Evolutionary conservation across 2,797 vertebrate species (phyloP).

Genomic region (Sorex maritimensis): DNA sequence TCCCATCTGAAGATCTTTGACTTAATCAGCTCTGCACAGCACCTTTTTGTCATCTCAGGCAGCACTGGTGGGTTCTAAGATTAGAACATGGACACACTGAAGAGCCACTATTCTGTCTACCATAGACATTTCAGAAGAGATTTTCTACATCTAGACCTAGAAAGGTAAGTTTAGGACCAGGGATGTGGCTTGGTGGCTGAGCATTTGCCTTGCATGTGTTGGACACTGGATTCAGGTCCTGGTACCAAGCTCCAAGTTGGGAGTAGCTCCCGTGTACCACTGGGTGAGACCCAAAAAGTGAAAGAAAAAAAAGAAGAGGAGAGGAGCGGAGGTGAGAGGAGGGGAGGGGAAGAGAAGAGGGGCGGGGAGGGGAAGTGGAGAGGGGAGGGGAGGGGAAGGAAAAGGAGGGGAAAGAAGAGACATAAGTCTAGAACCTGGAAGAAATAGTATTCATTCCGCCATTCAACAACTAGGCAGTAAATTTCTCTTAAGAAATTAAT

Average conservation of each 20-base stretch:
- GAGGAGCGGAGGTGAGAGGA: too few species aligned
- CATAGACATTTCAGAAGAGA: not conserved
- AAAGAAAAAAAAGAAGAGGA: too few species aligned
- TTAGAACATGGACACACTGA: not conserved
- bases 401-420: too few species aligned
- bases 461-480: not conserved
- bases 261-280: too few species aligned
- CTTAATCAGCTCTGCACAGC: not conserved
- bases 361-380: too few species aligned
- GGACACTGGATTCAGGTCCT: too few species aligned
- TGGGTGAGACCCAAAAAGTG: too few species aligned
- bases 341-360: too few species aligned
- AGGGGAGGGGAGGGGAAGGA: too few species aligned
- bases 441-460: not conserved
- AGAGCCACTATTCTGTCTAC: not conserved
- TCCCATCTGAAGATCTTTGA: not conserved
- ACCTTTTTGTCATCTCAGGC: not conserved
- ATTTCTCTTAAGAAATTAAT: slow-evolving; percentile 23
- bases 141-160: not conserved
- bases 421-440: not conserved
- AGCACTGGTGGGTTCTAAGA: not conserved
- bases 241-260: too few species aligned
- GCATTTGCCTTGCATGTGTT: too few species aligned
- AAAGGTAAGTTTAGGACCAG: slow-evolving; percentile 14
- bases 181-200: too few species aligned